Evolutionary conservation across 2,888 invertebrate species (phyloP).

Genomic region (Xestia ashworthii): DNA sequence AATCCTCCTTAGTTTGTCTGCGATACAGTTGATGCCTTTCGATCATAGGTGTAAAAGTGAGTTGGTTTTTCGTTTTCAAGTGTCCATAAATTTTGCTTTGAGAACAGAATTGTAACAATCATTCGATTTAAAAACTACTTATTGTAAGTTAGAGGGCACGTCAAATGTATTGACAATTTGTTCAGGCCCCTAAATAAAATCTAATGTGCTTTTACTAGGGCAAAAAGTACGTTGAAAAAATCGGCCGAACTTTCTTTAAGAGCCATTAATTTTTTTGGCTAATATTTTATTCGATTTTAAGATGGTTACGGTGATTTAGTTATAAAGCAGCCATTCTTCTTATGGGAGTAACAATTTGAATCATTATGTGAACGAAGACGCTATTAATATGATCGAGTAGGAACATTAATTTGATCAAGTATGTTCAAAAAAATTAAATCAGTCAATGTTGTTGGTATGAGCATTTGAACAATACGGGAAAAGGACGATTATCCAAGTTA

Average conservation of each 20-base stretch:
- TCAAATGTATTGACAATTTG: constrained; percentile 83
- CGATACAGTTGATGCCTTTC: not conserved
- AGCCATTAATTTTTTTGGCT: not conserved
- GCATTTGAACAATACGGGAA: not conserved
- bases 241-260: constrained; percentile 27
- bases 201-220: constrained; percentile 73
- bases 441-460: not conserved
- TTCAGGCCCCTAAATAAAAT: constrained; percentile 82
- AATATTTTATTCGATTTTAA: constrained; percentile 13
- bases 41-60: not conserved
- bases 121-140: constrained; percentile 78
- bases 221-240: constrained; percentile 34
- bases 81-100: constrained; percentile 79
- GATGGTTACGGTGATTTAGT: constrained; percentile 17
- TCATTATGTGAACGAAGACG: not conserved
- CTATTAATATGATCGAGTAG: not conserved
- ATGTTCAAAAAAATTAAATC: not conserved
- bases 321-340: constrained; percentile 15
- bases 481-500: not conserved
- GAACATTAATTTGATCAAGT: not conserved
- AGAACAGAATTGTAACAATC: constrained; percentile 84
- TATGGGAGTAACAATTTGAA: not conserved
- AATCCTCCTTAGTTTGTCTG: not conserved
- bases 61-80: constrained; percentile 49
- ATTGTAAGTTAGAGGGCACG: constrained; percentile 77